Conservation (phyloP, 1,140 invertebrate species). For the Pachypeltis micranthus region DNA sequence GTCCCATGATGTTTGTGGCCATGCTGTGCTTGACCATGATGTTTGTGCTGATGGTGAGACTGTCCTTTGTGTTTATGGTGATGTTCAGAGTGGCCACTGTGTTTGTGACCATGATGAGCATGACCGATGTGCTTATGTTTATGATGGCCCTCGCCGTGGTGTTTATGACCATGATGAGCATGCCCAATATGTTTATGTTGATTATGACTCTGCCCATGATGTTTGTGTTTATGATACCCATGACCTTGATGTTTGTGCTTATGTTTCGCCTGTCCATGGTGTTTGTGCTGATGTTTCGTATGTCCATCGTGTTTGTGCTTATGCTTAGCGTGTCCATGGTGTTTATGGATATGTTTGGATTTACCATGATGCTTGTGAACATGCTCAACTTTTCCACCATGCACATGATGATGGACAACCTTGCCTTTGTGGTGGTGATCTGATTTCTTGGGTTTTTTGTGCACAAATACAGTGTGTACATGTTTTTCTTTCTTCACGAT, state of each 20-base stretch:
- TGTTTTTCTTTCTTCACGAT: constrained; percentile 15
- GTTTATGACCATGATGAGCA: constrained; percentile 10
- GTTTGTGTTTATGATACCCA: constrained; percentile 13
- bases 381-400: not conserved
- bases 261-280: not conserved
- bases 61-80: constrained; percentile 18
- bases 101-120: constrained; percentile 18
- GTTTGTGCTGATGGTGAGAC: constrained; percentile 4
- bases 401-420: not conserved
- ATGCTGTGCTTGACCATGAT: constrained; percentile 12
- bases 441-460: not conserved
- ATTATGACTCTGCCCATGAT: not conserved
- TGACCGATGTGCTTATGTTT: constrained; percentile 17
- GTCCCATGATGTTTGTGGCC: constrained; percentile 16
- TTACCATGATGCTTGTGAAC: not conserved
- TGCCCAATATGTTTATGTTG: constrained; percentile 8
- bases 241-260: constrained; percentile 3
- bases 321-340: constrained; percentile 7
- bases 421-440: constrained; percentile 4
- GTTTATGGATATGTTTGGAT: constrained; percentile 1
- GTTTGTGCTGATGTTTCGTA: not conserved
- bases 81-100: constrained; percentile 15
- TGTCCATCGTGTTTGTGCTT: constrained; percentile 1
- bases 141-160: constrained; percentile 2
- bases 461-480: constrained; percentile 13